Base-by-base conservation (phyloP, 2,888 invertebrate species). In the Adelphocoris suturalis region DNA sequence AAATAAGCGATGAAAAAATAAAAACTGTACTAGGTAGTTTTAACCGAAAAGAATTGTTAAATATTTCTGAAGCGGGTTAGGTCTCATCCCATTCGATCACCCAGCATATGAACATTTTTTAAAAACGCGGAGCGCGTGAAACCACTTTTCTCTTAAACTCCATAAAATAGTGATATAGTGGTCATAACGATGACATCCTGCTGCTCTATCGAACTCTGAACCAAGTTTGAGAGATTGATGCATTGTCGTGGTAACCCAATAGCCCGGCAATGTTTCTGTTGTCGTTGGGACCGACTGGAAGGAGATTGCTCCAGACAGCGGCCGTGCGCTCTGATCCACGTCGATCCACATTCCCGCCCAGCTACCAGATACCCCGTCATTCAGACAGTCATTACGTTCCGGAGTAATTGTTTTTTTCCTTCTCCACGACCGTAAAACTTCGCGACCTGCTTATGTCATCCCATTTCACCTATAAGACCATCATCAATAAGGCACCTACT, bases 371-470 rank as follows among this genome's bases (percentile, higher is more conserved):
- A 68, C 68, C 68, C 68, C 13, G 23, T 68, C 68, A 68, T 68
- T 68, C 68, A 4, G 13, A 68, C 68, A 12, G 19, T 19, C 23
- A 23, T 68, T 68, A 68, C 68, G 68, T 68, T 9, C 19, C 19
- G 23, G 68, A 68, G 68, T 68, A 68, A 68, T 68, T 68, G 68
- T 52, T 13, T 52, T 52, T 52, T 23, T 68, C 23, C 68, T 23
- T 57, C 16, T 14, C 52, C 52, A n/a, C n/a, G n/a, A 27, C 13
- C 68, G 68, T 68, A 23, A 68, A 23, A 68, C 68, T 23, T 68
- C 13, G 68, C 68, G 68, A 68, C 68, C 68, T 23, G 68, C 68
- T 68, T 68, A 68, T 68, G 68, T 68, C 68, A 68, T 68, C 19
- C 68, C 2, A 19, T 68, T 68, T 68, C 68, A 68, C 68, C 68